Conservation (phyloP, 2,113 vertebrate genomes). For the Tyrannus savana region DNA sequence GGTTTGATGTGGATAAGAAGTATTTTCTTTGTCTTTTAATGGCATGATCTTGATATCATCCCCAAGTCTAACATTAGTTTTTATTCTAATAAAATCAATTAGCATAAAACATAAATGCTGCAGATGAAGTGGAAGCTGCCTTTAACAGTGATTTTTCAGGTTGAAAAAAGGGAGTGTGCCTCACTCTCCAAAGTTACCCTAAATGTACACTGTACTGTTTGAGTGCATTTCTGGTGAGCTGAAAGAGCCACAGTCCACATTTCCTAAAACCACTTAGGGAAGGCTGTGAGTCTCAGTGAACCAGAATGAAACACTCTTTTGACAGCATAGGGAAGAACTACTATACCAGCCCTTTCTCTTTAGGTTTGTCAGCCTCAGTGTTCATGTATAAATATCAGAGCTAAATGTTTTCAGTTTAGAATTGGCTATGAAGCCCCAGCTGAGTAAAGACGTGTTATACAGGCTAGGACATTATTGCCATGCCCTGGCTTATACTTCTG, state of each 20-base stretch:
- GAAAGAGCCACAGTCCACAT: neutral
- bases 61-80: neutral
- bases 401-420: slow-evolving; percentile 6
- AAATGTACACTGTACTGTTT: neutral
- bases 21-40: neutral
- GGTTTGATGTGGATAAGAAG: neutral
- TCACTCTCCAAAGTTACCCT: no score
- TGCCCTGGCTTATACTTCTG: neutral
- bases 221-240: neutral
- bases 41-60: neutral
- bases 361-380: neutral
- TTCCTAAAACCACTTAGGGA: neutral
- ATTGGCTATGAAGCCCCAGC: neutral
- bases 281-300: neutral
- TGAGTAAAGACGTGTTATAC: neutral
- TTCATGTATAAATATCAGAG: neutral
- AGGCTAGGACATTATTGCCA: neutral
- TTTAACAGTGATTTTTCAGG: neutral
- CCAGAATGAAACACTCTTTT: neutral
- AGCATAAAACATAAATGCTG: neutral
- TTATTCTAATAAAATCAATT: neutral
- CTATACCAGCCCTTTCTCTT: neutral
- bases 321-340: neutral
- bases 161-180: no score
- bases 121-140: neutral